Conservation (phyloP, 2,888 invertebrate species). For the Euplexia lucipara region DNA sequence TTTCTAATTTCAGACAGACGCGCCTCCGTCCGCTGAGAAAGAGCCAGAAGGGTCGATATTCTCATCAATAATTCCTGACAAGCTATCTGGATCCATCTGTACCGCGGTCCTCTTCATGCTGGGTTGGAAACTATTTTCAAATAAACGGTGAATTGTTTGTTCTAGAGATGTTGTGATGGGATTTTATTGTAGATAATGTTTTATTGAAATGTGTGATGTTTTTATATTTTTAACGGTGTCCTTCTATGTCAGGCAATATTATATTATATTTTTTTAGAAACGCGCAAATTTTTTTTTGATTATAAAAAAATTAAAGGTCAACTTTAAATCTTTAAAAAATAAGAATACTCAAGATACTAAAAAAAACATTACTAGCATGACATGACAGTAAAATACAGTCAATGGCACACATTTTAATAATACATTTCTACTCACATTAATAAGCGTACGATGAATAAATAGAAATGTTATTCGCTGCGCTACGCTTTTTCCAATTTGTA, state of each 20-base stretch:
- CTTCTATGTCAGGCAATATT: not conserved
- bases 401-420: slow-evolving; percentile 40
- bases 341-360: not conserved
- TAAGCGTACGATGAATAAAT: slow-evolving; percentile 75
- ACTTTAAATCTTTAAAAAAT: rapidly evolving
- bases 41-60: slow-evolving; percentile 86
- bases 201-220: slow-evolving; percentile 46
- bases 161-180: slow-evolving; percentile 32
- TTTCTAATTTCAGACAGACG: slow-evolving; percentile 84
- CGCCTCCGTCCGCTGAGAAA: slow-evolving; percentile 68
- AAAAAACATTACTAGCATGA: not conserved
- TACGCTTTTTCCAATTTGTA: slow-evolving; percentile 72
- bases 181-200: slow-evolving; percentile 37
- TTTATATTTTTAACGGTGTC: not conserved
- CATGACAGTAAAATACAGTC: not conserved
- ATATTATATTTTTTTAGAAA: not conserved
- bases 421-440: slow-evolving; percentile 32
- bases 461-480: slow-evolving; percentile 70
- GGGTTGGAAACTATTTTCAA: slow-evolving; percentile 92
- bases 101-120: slow-evolving; percentile 92
- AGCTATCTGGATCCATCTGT: slow-evolving; percentile 90
- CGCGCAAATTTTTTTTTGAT: not conserved
- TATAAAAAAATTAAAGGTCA: not conserved
- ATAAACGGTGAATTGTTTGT: slow-evolving; percentile 86
- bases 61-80: slow-evolving; percentile 90